Evolutionary conservation across 2,888 invertebrate genomes (phyloP).

Genomic region (Epinotia nisella): DNA sequence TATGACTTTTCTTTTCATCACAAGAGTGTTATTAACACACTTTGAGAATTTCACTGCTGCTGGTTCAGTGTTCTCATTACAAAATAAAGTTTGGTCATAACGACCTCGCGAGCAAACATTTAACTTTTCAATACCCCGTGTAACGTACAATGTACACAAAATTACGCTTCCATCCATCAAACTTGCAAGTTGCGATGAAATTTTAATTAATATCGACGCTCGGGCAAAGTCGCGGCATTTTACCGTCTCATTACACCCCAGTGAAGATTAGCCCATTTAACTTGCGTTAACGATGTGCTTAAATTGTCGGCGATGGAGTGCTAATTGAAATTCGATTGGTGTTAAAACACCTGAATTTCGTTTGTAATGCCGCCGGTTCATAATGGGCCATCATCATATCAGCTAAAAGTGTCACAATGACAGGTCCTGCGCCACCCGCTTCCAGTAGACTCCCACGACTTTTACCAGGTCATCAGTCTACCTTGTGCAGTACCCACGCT

Average conservation of each 20-base stretch:
- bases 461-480: too few species aligned
- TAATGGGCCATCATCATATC: too few species aligned
- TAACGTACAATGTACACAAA: constrained; percentile 43
- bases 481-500: too few species aligned
- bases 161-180: constrained; percentile 43
- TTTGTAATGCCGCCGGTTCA: not conserved
- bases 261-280: constrained; percentile 36
- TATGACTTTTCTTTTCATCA: not conserved
- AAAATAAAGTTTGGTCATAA: constrained; percentile 18
- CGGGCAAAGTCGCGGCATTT: constrained; percentile 38
- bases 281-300: constrained; percentile 13
- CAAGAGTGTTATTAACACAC: not conserved
- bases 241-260: constrained; percentile 36
- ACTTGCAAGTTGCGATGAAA: constrained; percentile 45
- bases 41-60: not conserved
- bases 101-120: constrained; percentile 13
- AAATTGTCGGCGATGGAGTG: constrained; percentile 3
- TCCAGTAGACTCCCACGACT: too few species aligned
- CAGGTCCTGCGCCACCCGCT: too few species aligned
- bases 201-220: constrained; percentile 49
- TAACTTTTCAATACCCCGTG: constrained; percentile 32
- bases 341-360: constrained; percentile 5
- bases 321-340: constrained; percentile 16
- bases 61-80: constrained; percentile 10
- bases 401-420: too few species aligned